These are phyloP conservation scores for Metopolophium dirhodum DNA, from an alignment of 1,140 invertebrate species.

Conservation along the genomic window DNA sequence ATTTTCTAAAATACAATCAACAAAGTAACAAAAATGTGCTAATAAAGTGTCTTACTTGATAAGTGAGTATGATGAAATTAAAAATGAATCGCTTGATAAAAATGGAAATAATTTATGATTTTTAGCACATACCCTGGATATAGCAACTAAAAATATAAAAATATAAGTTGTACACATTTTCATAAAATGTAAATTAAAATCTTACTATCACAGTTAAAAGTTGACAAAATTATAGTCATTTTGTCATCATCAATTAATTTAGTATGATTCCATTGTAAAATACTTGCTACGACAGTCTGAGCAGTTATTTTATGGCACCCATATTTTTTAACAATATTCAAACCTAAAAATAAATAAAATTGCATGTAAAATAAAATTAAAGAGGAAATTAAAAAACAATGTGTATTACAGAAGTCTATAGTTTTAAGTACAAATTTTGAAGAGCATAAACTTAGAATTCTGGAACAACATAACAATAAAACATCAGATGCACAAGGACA, in stretches of 20 bases:
- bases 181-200: background rate
- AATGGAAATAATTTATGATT: background rate
- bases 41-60: background rate
- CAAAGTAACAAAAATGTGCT: background rate
- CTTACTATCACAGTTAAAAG: slow-evolving; percentile 24
- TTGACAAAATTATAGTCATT: background rate
- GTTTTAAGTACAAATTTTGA: slow-evolving; percentile 38
- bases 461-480: background rate
- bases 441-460: slow-evolving; percentile 1
- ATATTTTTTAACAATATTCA: slow-evolving; percentile 31
- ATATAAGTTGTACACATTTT: background rate
- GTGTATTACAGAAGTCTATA: slow-evolving; percentile 29
- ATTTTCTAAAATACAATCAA: background rate
- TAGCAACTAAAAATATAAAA: background rate
- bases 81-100: slow-evolving; percentile 21
- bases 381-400: background rate
- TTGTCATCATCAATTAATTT: slow-evolving; percentile 1
- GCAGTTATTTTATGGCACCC: slow-evolving; percentile 53
- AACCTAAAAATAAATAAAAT: background rate
- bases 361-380: background rate
- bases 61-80: background rate
- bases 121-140: background rate
- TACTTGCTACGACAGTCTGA: slow-evolving; percentile 18
- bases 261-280: slow-evolving; percentile 45
- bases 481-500: slow-evolving; percentile 35